Base-by-base conservation (phyloP, 2,113 vertebrate species). In the Athene noctua region DNA sequence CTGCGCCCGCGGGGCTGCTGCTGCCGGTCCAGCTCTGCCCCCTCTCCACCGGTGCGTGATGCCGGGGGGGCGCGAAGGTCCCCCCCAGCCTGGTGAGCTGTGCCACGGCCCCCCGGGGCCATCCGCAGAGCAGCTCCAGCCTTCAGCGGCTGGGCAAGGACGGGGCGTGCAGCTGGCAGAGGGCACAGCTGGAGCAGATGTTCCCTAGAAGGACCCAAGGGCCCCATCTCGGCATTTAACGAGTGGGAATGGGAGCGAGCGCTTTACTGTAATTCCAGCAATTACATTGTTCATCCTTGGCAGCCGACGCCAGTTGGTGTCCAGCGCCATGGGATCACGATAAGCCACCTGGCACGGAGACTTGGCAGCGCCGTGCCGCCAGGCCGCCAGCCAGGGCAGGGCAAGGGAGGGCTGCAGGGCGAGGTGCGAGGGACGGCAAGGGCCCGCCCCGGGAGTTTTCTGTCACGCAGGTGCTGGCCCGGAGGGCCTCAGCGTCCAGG, bases 261-360 rank as follows among this genome's bases (percentile, higher is more conserved):
- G 72, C 95, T 98, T 98, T 98, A 97, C 97, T 96, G 96, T 98
- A 98, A 98, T 97, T 96, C 92, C 16, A 96, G 87, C 94, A 85
- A 96, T 97, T 98, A 94, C 95, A 97, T 97, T 97, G 97, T 98
- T 97, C 97, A 97, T 97, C 72, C 29, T 92, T 88, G 97, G 92
- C 91, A 51, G 95, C 92, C 47, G 4, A 36, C 94, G 40, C 92
- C 90, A 49, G 83, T 34, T 92, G 94, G 94, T 82, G 92, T 93
- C 91, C 70, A 70, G 90, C 20, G 7, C 96, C 90, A 15, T 32
- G 74, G 90, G 92, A 93, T 88, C 96, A 61, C 8, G 1, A 93
- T 91, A 71, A 95, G 92, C 84, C 90, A 95, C 96, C 94, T 95
- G 96, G 93, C 92, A 92, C 27, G 0, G 92, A 91, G 78, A 6